Base-by-base conservation (phyloP, 2,888 invertebrate genomes). In the Diadegma fenestrale region DNA sequence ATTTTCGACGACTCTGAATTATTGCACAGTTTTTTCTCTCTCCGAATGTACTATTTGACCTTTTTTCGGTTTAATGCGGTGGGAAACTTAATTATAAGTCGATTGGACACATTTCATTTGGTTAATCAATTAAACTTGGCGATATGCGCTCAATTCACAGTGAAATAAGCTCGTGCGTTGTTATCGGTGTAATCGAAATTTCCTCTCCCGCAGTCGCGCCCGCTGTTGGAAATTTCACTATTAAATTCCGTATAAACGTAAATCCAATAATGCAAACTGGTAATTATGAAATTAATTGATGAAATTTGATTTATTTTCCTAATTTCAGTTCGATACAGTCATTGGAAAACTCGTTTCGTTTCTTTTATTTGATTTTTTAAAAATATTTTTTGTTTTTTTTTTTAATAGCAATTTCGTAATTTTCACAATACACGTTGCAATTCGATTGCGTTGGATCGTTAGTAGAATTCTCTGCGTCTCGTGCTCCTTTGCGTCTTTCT, bases 381-480 rank as follows among this genome's bases (percentile, higher is more conserved):
- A 17, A 17, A 45, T 19, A 5, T 37, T 5, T 0, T 8, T 54
- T 54, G n/a, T n/a, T n/a, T n/a, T n/a, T n/a, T n/a, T n/a, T n/a
- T n/a, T n/a, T n/a, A 26, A 22, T 22, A 4, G 10, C 2, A 22
- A 19, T 54, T 26, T 26, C n/a, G 8, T 0, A 22, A 26, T 12
- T 22, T 12, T 54, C 22, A 26, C 10, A 58, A 4, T 12, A 26
- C 10, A 26, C 12, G 4, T 58, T 5, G 3, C 54, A 12, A 12
- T 58, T 58, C 14, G 26, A 58, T 26, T 12, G 4, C 14, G 26
- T 58, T 10, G 54, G 26, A 12, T 58, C 26, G 26, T 58, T 12
- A 5, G 26, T 12, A 12, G 12, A 26, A n/a, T 76, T 33, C 22
- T 51, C 48, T 30, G 41, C n/a, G 30, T 77, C 73, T 58, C 58